Base-by-base conservation (phyloP, 2,797 vertebrate genomes). In the Pangasius larnaudii region DNA sequence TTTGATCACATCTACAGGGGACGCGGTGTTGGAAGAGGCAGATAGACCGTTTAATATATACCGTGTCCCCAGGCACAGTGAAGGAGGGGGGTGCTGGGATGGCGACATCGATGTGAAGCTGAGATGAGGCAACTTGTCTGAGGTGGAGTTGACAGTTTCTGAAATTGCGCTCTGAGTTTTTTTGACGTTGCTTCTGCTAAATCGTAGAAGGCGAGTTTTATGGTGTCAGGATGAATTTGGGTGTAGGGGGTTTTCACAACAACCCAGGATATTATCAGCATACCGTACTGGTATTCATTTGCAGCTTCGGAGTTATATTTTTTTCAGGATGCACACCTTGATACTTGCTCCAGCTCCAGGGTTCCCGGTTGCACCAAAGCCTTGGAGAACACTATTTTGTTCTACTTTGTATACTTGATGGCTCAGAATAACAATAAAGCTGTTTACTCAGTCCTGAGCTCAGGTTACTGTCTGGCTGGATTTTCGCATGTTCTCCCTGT, bases 11-110 rank as follows among this genome's bases (percentile, higher is more conserved):
- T 91, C 90, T 89, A 86, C 87, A 78, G 83, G 77, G 63, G 88
- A 72, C 33, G 14, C 69, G 84, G 46, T 89, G 71, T 90, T 89
- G 79, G 88, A 86, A 61, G 85, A 91, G 84, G 88, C 90, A 91
- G 91, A 93, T 92, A 89, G 91, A 93, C 82, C 91, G 87, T 91
- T 92, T 92, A 92, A 93, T 94, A 92, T 91, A 91, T 90, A 91
- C 85, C 69, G 69, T 81, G 89, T 90, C 85, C 86, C 87, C 82
- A 63, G 90, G 87, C 74, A 71, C 53, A 53, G n/a, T 51, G n/a
- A 53, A 16, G 72, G 61, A 24, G 74, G 75, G 72, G 71, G 71
- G 59, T 3, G 36, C 53, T 72, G n/a, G 84, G 72, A 67, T 42
- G 84, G 78, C 53, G 46, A 63, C 13, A 46, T 83, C 36, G 75